A percentile compares a stretch with the other conserved stretches of the same genome.
These are phyloP conservation scores for Aphidoletes aphidimyza DNA, from an alignment of 2,888 invertebrate genomes.

Conservation along the genomic window DNA sequence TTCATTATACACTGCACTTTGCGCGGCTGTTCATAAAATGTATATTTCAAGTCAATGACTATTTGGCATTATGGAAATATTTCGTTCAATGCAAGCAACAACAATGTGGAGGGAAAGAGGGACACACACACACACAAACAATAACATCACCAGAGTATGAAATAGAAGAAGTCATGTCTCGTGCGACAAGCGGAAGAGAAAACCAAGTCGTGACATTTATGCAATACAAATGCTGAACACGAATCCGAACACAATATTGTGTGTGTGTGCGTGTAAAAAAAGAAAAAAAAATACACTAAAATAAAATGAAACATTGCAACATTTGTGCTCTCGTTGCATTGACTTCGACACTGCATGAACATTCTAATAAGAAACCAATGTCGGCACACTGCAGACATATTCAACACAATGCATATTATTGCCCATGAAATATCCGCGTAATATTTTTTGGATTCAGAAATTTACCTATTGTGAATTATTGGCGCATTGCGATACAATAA, in stretches of 20 bases:
- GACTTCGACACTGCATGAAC: not conserved
- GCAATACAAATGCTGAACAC: not conserved
- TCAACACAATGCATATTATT: not conserved
- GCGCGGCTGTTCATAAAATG: not conserved
- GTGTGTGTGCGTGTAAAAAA: too few relatives aligned
- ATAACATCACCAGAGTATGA: too few relatives aligned
- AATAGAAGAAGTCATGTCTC: not conserved
- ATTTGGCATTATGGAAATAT: conserved; percentile 3
- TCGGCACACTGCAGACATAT: not conserved
- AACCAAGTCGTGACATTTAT: conserved; percentile 22
- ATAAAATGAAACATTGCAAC: not conserved
- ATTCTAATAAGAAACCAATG: not conserved
- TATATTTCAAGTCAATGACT: conserved; percentile 30
- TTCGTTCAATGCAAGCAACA: not conserved
- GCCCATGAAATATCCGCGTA: not conserved
- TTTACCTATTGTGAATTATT: conserved; percentile 45
- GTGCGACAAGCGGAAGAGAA: not conserved
- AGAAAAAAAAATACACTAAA: too few relatives aligned
- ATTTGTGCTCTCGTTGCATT: not conserved
- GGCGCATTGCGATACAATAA: conserved; percentile 25
- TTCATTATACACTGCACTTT: not conserved
- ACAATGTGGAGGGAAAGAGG: not conserved
- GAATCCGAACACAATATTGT: not conserved
- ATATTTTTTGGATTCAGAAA: not conserved
- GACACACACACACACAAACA: too few relatives aligned